phyloP scores from a whole-genome alignment of 2,797 vertebrate species.

The Peromyscus melanophrys region DNA sequence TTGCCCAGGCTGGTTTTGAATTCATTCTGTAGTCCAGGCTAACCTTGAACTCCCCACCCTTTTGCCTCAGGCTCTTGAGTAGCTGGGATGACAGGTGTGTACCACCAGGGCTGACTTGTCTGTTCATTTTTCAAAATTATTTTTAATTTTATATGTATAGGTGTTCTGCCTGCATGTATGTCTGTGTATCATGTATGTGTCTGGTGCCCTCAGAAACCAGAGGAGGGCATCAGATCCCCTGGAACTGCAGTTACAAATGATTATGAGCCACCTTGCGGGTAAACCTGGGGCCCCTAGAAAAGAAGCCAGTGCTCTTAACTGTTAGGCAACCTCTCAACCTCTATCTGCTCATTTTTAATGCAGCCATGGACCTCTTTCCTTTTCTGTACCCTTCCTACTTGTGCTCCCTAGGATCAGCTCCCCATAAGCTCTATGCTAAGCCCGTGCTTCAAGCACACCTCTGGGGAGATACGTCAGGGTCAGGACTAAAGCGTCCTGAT shows the following conservation, averaged over 20 bases:
- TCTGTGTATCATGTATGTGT: not conserved
- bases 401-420: not conserved
- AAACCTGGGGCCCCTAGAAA: not conserved
- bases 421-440: not conserved
- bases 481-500: not conserved
- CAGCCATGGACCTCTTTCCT: not conserved
- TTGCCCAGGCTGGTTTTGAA: not conserved
- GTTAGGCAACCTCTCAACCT: not conserved
- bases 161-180: not conserved
- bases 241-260: not conserved
- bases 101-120: not conserved
- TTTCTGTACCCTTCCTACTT: not conserved
- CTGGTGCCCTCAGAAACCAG: not conserved
- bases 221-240: not conserved
- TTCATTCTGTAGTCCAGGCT: not conserved
- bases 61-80: not conserved
- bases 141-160: not conserved
- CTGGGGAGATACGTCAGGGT: not conserved
- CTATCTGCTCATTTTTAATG: not conserved
- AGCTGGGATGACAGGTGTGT: not conserved
- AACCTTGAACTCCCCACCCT: not conserved
- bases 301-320: not conserved
- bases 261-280: not conserved
- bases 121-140: not conserved
- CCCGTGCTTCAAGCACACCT: not conserved